Base-by-base conservation (phyloP, 2,888 invertebrate genomes). In the Acanthosepion pharaonis region DNA sequence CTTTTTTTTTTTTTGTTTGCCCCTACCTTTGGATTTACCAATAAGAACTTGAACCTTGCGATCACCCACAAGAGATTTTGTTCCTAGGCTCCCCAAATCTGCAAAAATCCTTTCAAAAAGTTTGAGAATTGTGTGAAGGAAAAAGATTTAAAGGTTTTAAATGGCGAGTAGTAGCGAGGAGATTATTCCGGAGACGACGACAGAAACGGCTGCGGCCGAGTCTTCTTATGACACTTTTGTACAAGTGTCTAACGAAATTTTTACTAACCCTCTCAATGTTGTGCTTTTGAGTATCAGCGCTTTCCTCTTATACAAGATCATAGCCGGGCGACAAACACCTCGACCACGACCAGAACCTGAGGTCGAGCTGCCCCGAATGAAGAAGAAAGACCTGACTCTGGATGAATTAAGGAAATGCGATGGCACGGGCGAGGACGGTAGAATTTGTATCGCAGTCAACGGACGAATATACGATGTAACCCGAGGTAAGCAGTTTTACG, bases 401-500 rank as follows among this genome's bases (percentile, higher is more conserved):
- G 98, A 98, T 96, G 99, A 99, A 97, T 98, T 99, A 95, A 98
- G 98, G 96, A 98, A 98, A 96, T 99, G 98, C 97, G 98, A 99
- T 97, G 99, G 99, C 11, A 98, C 98, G 97, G 20, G 20, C 28
- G 95, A 96, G 78, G 99, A 99, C 97, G 99, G 99, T 53, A 98
- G 99, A 96, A 98, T 99, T 95, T 98, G 99, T 95, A 98, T 99
- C 92, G 99, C 99, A 20, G 99, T 99, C 94, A 99, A 99, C 97
- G 99, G 99, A 53, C 99, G 98, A 98, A 98, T 99, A 94, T 99
- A 99, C 98, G 99, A 99, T 98, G 99, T 98, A 96, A 99, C 99
- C 92, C 95, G 96, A 97, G 99, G 99, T 95, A 98, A 98, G 97
- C 98, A 98, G 95, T 99, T 99, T 97, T 99, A 99, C 97, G 99